Conservation (phyloP, 2,797 vertebrate species). For the Gallinago stenura region DNA sequence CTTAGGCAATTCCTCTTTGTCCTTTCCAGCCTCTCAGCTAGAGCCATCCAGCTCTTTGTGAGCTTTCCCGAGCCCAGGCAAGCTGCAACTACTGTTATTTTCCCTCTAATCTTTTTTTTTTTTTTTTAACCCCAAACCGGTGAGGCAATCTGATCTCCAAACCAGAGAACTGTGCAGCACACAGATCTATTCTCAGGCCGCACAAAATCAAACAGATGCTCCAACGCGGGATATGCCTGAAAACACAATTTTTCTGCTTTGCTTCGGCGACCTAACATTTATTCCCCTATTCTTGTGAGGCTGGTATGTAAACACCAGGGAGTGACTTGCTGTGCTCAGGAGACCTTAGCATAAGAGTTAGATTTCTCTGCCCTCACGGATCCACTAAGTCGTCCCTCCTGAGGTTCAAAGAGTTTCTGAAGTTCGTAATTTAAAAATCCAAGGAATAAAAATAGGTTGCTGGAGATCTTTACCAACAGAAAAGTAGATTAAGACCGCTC, state of each 20-base stretch:
- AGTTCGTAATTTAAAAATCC: slow-evolving; percentile 19
- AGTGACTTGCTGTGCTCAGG: slow-evolving; percentile 22
- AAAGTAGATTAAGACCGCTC: slow-evolving; percentile 11
- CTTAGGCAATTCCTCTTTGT: background rate
- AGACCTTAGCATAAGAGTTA: slow-evolving; percentile 49
- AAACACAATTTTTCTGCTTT: background rate
- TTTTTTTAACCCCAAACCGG: background rate
- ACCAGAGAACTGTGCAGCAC: background rate
- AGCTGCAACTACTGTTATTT: background rate
- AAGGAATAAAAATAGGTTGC: background rate
- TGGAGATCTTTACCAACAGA: background rate
- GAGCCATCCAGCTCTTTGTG: accelerated
- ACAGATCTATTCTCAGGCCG: background rate
- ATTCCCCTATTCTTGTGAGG: slow-evolving; percentile 14
- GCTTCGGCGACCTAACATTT: background rate
- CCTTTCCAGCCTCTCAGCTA: background rate
- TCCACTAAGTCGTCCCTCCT: background rate
- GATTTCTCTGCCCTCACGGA: background rate
- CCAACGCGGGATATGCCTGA: background rate
- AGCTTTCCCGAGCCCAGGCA: background rate
- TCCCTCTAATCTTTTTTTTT: background rate
- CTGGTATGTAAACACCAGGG: slow-evolving; percentile 45
- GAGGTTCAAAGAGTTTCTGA: slow-evolving; percentile 14
- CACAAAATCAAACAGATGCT: slow-evolving; percentile 1
- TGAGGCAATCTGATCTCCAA: background rate